Percentiles rank a stretch among this genome's conserved stretches.
Conservation (phyloP, 2,888 invertebrate genomes). For the Achlya flavicornis region DNA sequence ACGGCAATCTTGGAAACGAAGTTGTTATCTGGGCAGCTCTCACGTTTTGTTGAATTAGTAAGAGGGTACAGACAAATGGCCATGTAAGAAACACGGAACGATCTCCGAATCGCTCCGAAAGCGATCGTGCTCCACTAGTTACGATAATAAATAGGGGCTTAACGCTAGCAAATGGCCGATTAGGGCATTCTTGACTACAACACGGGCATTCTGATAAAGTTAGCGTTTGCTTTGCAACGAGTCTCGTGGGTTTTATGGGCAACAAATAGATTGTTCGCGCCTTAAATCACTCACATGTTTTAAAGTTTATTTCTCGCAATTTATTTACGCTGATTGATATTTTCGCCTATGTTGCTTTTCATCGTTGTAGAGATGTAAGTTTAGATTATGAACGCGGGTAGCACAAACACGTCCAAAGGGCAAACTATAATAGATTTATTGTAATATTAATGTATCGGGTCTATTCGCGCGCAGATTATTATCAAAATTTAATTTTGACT, state of each 20-base stretch:
- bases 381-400: too few relatives aligned
- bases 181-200: constrained; percentile 76
- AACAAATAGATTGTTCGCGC: constrained; percentile 59
- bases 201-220: constrained; percentile 76
- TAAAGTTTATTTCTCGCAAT: constrained; percentile 15
- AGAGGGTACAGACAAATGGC: constrained; percentile 73
- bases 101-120: constrained; percentile 64
- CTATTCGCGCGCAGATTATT: too few relatives aligned
- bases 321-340: too few relatives aligned
- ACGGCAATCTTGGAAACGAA: constrained; percentile 59
- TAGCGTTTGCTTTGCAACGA: constrained; percentile 71
- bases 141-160: constrained; percentile 76
- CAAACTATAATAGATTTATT: too few relatives aligned
- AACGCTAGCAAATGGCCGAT: constrained; percentile 74
- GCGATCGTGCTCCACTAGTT: constrained; percentile 77
- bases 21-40: constrained; percentile 65
- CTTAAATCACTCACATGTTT: constrained; percentile 58
- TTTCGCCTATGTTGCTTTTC: too few relatives aligned
- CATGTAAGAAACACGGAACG: constrained; percentile 67
- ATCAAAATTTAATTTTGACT: too few relatives aligned
- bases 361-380: too few relatives aligned
- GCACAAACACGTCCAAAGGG: too few relatives aligned
- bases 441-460: too few relatives aligned
- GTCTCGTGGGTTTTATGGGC: constrained; percentile 65
- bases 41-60: constrained; percentile 76